Evolutionary conservation across 2,797 vertebrate genomes (phyloP).

Genomic region (Myotis findleyi): DNA sequence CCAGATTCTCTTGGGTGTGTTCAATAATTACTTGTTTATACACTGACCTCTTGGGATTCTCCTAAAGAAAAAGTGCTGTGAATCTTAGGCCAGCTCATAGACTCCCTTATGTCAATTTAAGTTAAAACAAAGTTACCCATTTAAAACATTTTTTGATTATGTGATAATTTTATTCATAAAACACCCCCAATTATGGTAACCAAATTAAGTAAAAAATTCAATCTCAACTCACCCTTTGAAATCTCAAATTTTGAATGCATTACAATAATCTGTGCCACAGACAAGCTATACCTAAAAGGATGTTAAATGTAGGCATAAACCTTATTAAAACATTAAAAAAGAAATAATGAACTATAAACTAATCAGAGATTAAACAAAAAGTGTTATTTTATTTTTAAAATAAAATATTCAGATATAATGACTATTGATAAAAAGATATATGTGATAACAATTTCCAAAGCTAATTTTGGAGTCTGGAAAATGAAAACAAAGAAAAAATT

Average conservation of each 20-base stretch:
- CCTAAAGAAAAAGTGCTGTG: slow-evolving; percentile 47
- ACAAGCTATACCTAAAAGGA: not conserved
- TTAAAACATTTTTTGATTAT: slow-evolving; percentile 77
- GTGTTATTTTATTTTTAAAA: not conserved
- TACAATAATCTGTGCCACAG: not conserved
- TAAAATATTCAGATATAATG: not conserved
- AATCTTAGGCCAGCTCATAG: slow-evolving; percentile 60
- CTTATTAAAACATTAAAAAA: not conserved
- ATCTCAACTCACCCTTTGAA: slow-evolving; percentile 3
- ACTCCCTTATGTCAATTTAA: slow-evolving; percentile 72
- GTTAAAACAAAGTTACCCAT: slow-evolving; percentile 78
- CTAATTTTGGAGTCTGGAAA: not conserved
- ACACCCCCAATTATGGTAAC: slow-evolving; percentile 45
- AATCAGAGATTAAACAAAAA: not conserved
- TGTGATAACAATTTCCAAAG: not conserved
- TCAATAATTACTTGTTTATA: slow-evolving; percentile 85
- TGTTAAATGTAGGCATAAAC: not conserved
- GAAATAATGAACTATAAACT: not conserved
- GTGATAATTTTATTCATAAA: slow-evolving; percentile 75
- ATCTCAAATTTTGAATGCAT: not conserved
- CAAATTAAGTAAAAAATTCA: slow-evolving; percentile 49
- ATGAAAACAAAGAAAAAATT: slow-evolving; percentile 13
- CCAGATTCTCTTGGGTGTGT: slow-evolving; percentile 76
- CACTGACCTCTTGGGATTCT: slow-evolving; percentile 76
- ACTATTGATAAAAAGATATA: not conserved